phyloP scores from a whole-genome alignment of 2,797 vertebrate genomes.

The Todus mexicanus region DNA sequence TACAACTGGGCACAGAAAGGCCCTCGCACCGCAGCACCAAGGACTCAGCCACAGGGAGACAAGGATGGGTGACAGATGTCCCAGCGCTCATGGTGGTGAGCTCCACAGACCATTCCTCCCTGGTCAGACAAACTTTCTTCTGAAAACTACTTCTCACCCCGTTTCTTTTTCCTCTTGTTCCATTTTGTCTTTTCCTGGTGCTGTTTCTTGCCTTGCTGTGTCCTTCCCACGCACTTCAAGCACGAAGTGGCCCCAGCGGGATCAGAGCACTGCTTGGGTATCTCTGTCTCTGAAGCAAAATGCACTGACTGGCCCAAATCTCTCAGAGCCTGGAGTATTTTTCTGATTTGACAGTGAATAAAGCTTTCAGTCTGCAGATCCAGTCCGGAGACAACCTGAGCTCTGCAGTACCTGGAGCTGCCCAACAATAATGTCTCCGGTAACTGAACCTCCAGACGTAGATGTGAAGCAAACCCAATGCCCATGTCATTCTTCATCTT shows the following conservation, averaged over 20 bases:
- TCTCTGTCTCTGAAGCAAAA: neutral
- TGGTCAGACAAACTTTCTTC: neutral
- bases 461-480: neutral
- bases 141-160: neutral
- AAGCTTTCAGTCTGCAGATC: neutral
- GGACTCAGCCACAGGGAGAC: neutral
- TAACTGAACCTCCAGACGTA: neutral
- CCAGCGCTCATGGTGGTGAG: neutral
- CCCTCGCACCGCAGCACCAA: fast-evolving
- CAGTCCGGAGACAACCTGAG: neutral
- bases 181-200: neutral
- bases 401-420: neutral
- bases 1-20: neutral
- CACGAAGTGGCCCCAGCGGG: fast-evolving
- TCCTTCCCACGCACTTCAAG: neutral
- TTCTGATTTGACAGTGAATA: neutral
- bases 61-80: fast-evolving
- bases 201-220: neutral
- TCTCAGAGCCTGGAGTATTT: fast-evolving
- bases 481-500: neutral
- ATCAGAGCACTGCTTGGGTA: neutral
- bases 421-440: neutral
- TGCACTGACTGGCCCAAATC: fast-evolving
- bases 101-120: neutral
- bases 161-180: neutral